phyloP scores from a whole-genome alignment of 2,113 vertebrate species.

The Cnemophilus loriae region DNA sequence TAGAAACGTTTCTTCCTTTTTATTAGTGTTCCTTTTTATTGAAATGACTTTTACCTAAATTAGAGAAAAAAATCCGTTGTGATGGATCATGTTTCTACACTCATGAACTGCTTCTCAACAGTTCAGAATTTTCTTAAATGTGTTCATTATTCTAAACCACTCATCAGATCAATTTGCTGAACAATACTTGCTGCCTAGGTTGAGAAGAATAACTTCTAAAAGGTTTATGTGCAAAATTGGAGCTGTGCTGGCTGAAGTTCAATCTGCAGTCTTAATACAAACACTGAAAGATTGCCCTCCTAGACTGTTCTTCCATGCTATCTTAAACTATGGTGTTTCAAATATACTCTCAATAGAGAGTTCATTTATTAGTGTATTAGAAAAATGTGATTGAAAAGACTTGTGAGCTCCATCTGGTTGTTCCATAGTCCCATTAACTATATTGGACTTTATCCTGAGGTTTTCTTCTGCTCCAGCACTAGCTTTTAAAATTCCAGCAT shows the following conservation, averaged over 20 bases:
- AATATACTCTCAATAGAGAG: not conserved
- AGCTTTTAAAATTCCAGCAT: constrained; percentile 26
- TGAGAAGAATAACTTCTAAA: not conserved
- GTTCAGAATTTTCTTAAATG: not conserved
- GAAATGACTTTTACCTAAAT: not conserved
- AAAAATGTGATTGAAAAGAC: not conserved
- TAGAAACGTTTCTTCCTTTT: not conserved
- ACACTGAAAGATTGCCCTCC: not conserved
- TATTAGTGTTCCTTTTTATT: not conserved
- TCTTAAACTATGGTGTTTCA: not conserved
- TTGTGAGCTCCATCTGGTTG: not conserved
- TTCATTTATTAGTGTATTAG: not conserved
- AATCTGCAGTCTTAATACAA: not conserved
- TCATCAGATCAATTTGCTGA: not conserved
- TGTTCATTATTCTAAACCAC: not conserved
- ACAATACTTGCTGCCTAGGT: not conserved
- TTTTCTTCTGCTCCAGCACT: not conserved
- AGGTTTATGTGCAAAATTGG: not conserved
- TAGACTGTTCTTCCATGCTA: not conserved
- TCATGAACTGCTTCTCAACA: not conserved
- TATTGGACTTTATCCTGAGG: not conserved
- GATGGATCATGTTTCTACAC: not conserved
- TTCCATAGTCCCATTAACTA: not conserved
- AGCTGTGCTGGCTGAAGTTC: not conserved
- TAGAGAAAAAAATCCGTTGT: not conserved